phyloP scores from a whole-genome alignment of 1,140 invertebrate species.

The Rhagoletis zephyria region DNA sequence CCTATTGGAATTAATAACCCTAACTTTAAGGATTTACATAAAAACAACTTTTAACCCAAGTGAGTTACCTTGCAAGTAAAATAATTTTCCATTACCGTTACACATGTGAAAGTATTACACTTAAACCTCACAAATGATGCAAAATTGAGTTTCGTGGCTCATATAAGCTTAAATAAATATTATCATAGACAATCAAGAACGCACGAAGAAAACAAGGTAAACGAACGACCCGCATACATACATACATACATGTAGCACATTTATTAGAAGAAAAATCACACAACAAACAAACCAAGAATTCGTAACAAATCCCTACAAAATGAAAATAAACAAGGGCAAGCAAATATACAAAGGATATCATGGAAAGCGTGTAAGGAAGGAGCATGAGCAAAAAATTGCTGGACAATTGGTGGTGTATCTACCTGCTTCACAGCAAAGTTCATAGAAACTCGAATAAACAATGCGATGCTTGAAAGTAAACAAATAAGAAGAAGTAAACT shows the following conservation, averaged over 20 bases:
- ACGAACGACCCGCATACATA: not conserved
- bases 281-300: conserved; percentile 24
- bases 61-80: not conserved
- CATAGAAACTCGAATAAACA: not conserved
- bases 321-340: conserved; percentile 41
- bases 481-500: conserved; percentile 1
- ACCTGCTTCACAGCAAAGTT: not conserved
- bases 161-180: conserved; percentile 36
- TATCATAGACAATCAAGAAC: conserved; percentile 42
- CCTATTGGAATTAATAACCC: no score
- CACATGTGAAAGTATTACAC: conserved; percentile 7
- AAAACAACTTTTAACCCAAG: no score
- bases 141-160: not conserved
- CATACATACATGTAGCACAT: not conserved
- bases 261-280: not conserved
- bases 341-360: conserved; percentile 4
- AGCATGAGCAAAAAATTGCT: not conserved
- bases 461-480: not conserved
- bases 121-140: conserved; percentile 1
- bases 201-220: not conserved
- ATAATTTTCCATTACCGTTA: not conserved
- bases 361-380: not conserved
- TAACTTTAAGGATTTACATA: no score
- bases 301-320: conserved; percentile 48
- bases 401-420: not conserved